A percentile compares a stretch with the other conserved stretches of the same genome.
These are phyloP conservation scores for Steatocranus sp. DNA, from an alignment of 2,797 vertebrate genomes.

Conservation along the genomic window DNA sequence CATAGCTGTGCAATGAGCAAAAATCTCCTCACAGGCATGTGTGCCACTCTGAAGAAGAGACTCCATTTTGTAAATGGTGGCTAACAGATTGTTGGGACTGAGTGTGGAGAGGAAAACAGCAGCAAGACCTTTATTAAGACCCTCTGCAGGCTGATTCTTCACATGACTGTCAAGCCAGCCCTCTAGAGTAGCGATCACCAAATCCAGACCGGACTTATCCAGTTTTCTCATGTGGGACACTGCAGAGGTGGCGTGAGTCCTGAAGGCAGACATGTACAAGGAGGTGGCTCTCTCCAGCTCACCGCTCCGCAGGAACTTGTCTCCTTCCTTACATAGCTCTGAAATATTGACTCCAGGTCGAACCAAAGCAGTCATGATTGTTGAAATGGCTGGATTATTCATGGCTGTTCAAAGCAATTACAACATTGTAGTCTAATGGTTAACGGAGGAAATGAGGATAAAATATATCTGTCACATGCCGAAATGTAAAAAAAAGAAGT, in stretches of 20 bases:
- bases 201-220: conserved; percentile 12
- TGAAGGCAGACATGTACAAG: conserved; percentile 85
- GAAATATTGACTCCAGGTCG: conserved; percentile 48
- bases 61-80: conserved; percentile 83
- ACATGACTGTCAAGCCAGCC: conserved; percentile 76
- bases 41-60: conserved; percentile 72
- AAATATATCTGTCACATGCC: neutral
- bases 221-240: conserved; percentile 74
- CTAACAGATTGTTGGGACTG: conserved; percentile 77
- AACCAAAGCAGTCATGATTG: conserved; percentile 58
- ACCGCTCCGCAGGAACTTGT: conserved; percentile 69
- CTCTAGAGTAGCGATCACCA: conserved; percentile 77
- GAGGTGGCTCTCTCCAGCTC: conserved; percentile 71
- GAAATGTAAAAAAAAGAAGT: neutral
- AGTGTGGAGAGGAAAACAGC: conserved; percentile 84
- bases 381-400: neutral
- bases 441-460: neutral
- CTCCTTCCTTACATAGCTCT: conserved; percentile 79
- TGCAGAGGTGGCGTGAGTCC: conserved; percentile 72
- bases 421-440: neutral
- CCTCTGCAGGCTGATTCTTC: conserved; percentile 51
- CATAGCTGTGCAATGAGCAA: conserved; percentile 69
- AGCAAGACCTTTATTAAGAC: conserved; percentile 77
- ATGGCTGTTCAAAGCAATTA: neutral
- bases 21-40: conserved; percentile 72